A percentile compares a stretch with the other conserved stretches of the same genome.
Conservation (phyloP, 2,797 vertebrate species). For the Squalus acanthias region DNA sequence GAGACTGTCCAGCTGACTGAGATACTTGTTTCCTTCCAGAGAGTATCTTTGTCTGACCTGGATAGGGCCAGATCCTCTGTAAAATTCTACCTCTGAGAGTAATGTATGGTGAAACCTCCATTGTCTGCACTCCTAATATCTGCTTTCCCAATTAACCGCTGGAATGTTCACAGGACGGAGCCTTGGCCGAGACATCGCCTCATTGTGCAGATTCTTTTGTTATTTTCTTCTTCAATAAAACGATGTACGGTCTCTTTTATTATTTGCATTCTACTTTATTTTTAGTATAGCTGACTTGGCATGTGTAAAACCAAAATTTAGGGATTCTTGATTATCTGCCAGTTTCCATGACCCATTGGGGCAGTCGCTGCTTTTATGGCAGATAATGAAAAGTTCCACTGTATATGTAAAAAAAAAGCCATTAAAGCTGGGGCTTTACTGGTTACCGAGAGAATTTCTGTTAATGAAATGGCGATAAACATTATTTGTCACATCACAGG, state of each 20-base stretch:
- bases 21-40: neutral
- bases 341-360: neutral
- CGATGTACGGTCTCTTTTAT: neutral
- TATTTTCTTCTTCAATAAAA: neutral
- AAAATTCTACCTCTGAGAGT: neutral
- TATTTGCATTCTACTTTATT: neutral
- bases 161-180: neutral
- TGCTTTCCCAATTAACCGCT: neutral
- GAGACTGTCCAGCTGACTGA: constrained; percentile 17
- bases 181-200: neutral
- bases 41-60: neutral
- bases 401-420: neutral
- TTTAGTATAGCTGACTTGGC: neutral
- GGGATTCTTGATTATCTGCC: neutral
- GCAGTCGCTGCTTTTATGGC: neutral
- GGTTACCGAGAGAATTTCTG: neutral
- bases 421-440: neutral
- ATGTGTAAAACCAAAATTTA: neutral
- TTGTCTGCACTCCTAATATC: neutral
- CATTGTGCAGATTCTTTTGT: neutral
- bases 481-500: neutral
- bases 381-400: neutral
- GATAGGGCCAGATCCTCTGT: neutral
- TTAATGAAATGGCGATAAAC: neutral
- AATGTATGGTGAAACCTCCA: neutral